phyloP scores from a whole-genome alignment of 2,888 invertebrate species.

The Cosmopolites sordidus region DNA sequence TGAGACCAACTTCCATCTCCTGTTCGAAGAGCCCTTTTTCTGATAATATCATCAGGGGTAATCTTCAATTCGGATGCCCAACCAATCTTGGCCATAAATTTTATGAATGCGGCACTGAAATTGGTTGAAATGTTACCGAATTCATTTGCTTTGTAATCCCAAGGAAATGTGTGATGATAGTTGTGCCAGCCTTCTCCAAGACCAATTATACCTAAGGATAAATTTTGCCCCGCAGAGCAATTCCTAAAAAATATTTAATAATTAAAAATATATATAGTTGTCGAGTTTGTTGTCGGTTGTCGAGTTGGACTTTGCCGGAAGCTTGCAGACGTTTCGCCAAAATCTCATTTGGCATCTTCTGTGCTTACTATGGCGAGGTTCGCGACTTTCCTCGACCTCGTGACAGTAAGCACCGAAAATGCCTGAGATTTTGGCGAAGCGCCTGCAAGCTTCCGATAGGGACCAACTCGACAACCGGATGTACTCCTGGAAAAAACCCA shows the following conservation, averaged over 20 bases:
- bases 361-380: no score
- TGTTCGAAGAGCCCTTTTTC: slow-evolving; percentile 54
- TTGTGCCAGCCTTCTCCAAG: slow-evolving; percentile 93
- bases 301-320: no score
- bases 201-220: slow-evolving; percentile 65
- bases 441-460: no score
- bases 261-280: no score
- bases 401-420: no score
- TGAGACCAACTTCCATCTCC: slow-evolving; percentile 29
- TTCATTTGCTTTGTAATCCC: slow-evolving; percentile 90
- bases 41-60: slow-evolving; percentile 63
- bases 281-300: no score
- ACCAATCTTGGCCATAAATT: slow-evolving; percentile 53
- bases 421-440: no score
- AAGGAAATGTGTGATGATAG: slow-evolving; percentile 90
- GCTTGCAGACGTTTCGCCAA: no score
- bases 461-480: no score
- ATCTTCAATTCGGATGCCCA: slow-evolving; percentile 83
- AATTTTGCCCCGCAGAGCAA: slow-evolving; percentile 77
- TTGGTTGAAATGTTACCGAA: slow-evolving; percentile 54
- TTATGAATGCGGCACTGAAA: slow-evolving; percentile 40
- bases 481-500: no score
- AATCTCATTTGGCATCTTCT: no score
- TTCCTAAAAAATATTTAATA: slow-evolving; percentile 72
- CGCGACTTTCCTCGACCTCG: no score